phyloP scores from a whole-genome alignment of 2,888 invertebrate genomes.

The Amphipoea oculea region DNA sequence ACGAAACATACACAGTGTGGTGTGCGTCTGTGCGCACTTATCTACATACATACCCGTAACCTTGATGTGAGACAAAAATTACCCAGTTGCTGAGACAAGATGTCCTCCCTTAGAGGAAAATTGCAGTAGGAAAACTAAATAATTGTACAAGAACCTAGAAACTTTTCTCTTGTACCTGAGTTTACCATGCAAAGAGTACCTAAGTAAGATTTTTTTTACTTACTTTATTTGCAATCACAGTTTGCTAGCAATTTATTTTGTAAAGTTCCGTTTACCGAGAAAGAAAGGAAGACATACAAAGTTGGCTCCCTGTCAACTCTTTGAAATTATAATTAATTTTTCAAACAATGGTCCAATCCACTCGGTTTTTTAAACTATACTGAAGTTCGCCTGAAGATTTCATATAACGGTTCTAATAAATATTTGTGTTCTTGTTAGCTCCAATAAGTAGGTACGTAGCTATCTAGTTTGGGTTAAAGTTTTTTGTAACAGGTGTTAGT shows the following conservation, averaged over 20 bases:
- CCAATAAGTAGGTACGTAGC: background rate
- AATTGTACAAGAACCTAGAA: background rate
- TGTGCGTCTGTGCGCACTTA: too few relatives aligned
- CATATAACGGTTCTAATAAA: background rate
- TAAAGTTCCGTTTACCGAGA: background rate
- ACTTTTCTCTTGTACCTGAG: background rate
- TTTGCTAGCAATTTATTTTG: constrained; percentile 9
- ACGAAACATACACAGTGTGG: too few relatives aligned
- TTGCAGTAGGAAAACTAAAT: background rate
- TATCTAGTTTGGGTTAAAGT: background rate
- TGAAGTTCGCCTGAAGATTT: constrained; percentile 6
- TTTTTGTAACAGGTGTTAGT: background rate
- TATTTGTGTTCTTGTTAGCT: background rate
- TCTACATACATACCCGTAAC: background rate
- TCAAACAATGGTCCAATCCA: constrained; percentile 2
- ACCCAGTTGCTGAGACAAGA: background rate
- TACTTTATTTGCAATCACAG: constrained; percentile 12
- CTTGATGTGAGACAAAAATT: background rate
- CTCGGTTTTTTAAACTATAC: constrained; percentile 7
- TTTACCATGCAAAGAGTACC: background rate
- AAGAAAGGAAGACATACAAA: constrained; percentile 19
- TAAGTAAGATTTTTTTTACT: background rate
- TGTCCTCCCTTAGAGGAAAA: background rate
- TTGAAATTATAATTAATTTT: constrained; percentile 11
- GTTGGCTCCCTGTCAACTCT: constrained; percentile 4